A percentile compares a stretch with the other conserved stretches of the same genome.
These are phyloP conservation scores for Notolabrus celidotus DNA, from an alignment of 2,797 vertebrate species.

Conservation along the genomic window DNA sequence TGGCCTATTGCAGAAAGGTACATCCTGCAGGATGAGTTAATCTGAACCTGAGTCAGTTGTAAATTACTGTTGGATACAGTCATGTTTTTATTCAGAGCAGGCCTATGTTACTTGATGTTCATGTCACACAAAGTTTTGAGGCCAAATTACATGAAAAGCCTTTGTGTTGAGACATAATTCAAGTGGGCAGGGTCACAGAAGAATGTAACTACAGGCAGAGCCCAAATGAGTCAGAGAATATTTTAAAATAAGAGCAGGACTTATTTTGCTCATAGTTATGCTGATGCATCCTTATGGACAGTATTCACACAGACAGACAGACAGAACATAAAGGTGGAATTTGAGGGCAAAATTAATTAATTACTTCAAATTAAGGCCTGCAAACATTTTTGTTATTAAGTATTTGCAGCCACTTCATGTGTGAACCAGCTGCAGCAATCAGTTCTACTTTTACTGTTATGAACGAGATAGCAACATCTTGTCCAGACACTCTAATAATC, in stretches of 20 bases:
- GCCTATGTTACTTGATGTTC: slow-evolving; percentile 37
- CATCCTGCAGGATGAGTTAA: slow-evolving; percentile 40
- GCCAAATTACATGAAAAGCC: slow-evolving; percentile 7
- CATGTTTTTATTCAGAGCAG: slow-evolving; percentile 17
- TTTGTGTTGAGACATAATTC: slow-evolving; percentile 29
- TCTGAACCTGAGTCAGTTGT: slow-evolving; percentile 43
- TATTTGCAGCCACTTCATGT: slow-evolving; percentile 1
- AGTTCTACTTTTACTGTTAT: slow-evolving; percentile 6
- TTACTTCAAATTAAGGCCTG: not conserved
- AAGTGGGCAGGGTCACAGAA: slow-evolving; percentile 28
- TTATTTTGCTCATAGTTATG: not conserved
- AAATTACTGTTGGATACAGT: slow-evolving; percentile 17
- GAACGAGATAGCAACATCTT: slow-evolving; percentile 21
- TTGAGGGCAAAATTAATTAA: not conserved
- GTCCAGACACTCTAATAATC: slow-evolving; percentile 17
- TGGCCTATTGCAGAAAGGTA: slow-evolving; percentile 46
- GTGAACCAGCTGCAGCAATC: slow-evolving; percentile 17
- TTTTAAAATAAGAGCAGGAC: slow-evolving; percentile 11
- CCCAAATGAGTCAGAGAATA: slow-evolving; percentile 29
- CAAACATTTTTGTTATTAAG: not conserved
- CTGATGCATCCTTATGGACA: slow-evolving; percentile 6
- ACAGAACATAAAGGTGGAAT: not conserved
- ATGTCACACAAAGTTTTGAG: slow-evolving; percentile 30
- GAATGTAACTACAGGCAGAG: slow-evolving; percentile 16
- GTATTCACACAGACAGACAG: slow-evolving; percentile 11